Conservation (phyloP, 1,140 invertebrate species). For the Prorops nasuta region DNA sequence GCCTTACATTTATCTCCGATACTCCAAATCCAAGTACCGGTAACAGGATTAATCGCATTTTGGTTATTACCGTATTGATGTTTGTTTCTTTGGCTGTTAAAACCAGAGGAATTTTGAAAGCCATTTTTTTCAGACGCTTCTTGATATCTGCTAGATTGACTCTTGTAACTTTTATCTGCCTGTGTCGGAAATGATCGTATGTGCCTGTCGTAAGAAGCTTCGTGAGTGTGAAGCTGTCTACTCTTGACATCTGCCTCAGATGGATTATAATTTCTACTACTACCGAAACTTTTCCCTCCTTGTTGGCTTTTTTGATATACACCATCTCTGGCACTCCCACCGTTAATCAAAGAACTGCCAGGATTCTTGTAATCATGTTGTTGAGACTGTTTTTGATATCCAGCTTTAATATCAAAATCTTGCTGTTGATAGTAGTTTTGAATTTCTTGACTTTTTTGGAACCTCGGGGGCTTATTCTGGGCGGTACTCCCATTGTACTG, state of each 20-base stretch:
- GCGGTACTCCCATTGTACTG: conserved; percentile 29
- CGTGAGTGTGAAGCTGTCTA: conserved; percentile 28
- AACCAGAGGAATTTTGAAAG: conserved; percentile 16
- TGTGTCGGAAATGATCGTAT: conserved; percentile 27
- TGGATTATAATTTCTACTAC: conserved; percentile 24
- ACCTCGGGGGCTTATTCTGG: conserved; percentile 49
- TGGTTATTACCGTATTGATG: conserved; percentile 33
- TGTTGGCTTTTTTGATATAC: conserved; percentile 21
- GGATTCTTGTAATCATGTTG: conserved; percentile 30
- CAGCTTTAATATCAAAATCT: conserved; percentile 23
- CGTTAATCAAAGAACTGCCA: conserved; percentile 5
- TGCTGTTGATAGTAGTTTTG: conserved; percentile 28
- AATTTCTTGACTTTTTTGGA: conserved; percentile 45
- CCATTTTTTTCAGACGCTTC: conserved; percentile 11
- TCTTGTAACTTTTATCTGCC: conserved; percentile 40
- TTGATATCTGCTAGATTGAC: conserved; percentile 30
- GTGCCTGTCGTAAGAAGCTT: too few species aligned
- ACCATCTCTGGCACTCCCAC: conserved; percentile 17
- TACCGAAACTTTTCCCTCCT: conserved; percentile 23
- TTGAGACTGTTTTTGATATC: conserved; percentile 17
- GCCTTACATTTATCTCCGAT: conserved; percentile 81
- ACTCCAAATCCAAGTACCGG: conserved; percentile 64
- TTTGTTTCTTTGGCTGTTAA: conserved; percentile 32
- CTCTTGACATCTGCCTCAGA: conserved; percentile 25
- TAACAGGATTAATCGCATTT: conserved; percentile 22